Evolutionary conservation across 2,113 vertebrate genomes (phyloP).

Genomic region (Sorex araneus): DNA sequence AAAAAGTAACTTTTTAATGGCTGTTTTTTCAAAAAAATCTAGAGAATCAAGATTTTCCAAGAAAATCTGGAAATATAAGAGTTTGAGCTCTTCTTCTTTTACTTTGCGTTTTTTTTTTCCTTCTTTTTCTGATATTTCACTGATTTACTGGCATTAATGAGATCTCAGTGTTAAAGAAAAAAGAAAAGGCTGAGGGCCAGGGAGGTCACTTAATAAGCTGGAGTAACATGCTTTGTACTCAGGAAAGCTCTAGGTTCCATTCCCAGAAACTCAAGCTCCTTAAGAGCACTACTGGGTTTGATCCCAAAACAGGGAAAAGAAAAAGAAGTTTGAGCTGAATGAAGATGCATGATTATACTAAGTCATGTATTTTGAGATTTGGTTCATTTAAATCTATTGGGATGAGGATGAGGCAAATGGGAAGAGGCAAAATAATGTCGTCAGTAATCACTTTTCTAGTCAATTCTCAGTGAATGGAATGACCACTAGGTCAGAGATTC

Average conservation of each 20-base stretch:
- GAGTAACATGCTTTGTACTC: too few species aligned
- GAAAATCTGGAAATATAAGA: not conserved
- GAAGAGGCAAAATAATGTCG: not conserved
- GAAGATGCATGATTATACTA: not conserved
- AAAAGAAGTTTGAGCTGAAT: not conserved
- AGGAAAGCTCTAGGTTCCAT: too few species aligned
- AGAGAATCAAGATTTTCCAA: too few species aligned
- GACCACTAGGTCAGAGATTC: conserved; percentile 22
- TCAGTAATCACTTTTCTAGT: conserved; percentile 8
- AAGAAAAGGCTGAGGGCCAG: too few species aligned
- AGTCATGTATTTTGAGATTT: not conserved
- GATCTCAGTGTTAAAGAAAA: not conserved
- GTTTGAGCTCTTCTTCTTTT: not conserved
- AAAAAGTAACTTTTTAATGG: not conserved
- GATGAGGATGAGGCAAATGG: too few species aligned
- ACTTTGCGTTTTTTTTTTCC: not conserved
- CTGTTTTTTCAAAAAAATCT: too few species aligned
- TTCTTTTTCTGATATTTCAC: not conserved
- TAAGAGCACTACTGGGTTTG: too few species aligned
- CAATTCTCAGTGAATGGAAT: conserved; percentile 10
- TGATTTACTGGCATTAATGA: not conserved
- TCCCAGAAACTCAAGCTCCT: too few species aligned
- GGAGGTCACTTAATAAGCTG: too few species aligned
- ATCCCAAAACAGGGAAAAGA: not conserved
- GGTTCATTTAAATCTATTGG: not conserved